phyloP scores from a whole-genome alignment of 2,888 invertebrate species.

The Nudaria mundana region DNA sequence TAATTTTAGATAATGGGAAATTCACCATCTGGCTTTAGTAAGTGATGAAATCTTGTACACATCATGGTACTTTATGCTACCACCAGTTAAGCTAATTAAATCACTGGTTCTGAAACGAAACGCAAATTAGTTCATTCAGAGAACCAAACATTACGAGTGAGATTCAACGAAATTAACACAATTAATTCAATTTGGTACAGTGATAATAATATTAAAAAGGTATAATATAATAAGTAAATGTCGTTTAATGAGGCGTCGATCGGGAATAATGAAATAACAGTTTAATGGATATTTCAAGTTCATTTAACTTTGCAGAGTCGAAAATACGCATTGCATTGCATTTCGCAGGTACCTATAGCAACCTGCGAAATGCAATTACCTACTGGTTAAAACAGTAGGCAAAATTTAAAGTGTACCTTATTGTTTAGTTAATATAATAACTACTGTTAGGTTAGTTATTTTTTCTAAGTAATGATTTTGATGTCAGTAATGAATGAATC shows the following conservation, averaged over 20 bases:
- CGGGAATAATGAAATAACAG: conserved; percentile 21
- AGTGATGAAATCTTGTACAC: too few species aligned
- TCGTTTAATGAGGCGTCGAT: conserved; percentile 30
- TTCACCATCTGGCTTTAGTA: too few species aligned
- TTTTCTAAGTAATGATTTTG: too few species aligned
- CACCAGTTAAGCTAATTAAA: conserved; percentile 26
- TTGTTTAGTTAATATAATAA: too few species aligned
- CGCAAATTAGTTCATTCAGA: conserved; percentile 28
- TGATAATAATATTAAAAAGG: conserved; percentile 34
- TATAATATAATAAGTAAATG: conserved; percentile 31
- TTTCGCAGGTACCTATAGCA: too few species aligned
- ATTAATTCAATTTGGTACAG: conserved; percentile 29
- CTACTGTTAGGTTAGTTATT: too few species aligned
- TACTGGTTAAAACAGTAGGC: too few species aligned
- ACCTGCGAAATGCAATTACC: conserved; percentile 31
- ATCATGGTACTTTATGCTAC: too few species aligned
- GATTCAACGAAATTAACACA: conserved; percentile 28
- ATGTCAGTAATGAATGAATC: too few species aligned
- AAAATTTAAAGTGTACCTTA: too few species aligned
- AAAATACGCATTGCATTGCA: too few species aligned
- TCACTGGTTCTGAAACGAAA: conserved; percentile 29
- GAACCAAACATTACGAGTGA: conserved; percentile 24
- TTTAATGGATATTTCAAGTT: conserved; percentile 34
- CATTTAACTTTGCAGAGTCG: conserved; percentile 38
- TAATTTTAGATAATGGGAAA: too few species aligned